Evolutionary conservation across 2,888 invertebrate species (phyloP).

Genomic region (Idaea aversata): DNA sequence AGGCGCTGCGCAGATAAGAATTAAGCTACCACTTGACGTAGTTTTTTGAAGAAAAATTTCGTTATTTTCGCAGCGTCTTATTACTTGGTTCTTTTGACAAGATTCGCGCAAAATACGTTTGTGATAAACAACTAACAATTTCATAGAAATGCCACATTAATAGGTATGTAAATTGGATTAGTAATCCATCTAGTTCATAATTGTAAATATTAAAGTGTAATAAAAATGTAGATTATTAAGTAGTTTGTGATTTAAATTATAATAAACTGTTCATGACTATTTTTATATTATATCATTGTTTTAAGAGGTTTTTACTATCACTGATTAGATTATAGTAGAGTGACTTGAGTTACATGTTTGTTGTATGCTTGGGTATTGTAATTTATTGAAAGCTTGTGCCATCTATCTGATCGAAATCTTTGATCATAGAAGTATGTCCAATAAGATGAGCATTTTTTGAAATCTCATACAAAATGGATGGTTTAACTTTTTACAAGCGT

Average conservation of each 20-base stretch:
- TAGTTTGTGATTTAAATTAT: slow-evolving; percentile 5
- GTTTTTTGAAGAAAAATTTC: background rate
- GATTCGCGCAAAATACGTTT: background rate
- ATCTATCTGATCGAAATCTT: background rate
- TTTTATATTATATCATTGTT: slow-evolving; percentile 5
- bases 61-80: background rate
- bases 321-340: background rate
- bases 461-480: background rate
- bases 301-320: slow-evolving; percentile 3
- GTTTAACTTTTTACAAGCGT: too few relatives aligned
- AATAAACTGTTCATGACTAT: slow-evolving; percentile 4
- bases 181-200: background rate
- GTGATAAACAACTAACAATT: background rate
- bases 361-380: background rate
- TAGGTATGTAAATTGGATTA: background rate
- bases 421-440: background rate
- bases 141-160: background rate
- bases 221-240: background rate
- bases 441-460: background rate
- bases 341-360: background rate
- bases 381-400: background rate
- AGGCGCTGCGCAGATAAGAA: background rate
- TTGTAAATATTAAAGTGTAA: slow-evolving; percentile 3
- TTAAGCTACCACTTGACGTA: background rate
- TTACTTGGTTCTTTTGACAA: background rate